A percentile compares a stretch with the other conserved stretches of the same genome.
Evolutionary conservation across 2,797 vertebrate genomes (phyloP).

Genomic region (Ambastaia sidthimunki): DNA sequence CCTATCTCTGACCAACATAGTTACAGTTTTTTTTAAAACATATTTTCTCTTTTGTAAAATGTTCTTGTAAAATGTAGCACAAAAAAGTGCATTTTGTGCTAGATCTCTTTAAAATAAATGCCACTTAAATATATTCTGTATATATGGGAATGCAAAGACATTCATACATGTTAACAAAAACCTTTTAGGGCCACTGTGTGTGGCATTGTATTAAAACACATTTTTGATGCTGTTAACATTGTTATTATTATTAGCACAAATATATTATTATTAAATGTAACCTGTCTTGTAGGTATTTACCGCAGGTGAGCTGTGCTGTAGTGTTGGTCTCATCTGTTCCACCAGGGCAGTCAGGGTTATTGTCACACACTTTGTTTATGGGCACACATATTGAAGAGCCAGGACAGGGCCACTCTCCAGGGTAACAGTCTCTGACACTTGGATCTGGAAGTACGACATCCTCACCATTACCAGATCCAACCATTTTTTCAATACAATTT

Average conservation of each 20-base stretch:
- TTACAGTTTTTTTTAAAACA: no score
- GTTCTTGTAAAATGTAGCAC: no score
- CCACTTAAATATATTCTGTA: no score
- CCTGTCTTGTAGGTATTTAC: constrained; percentile 62
- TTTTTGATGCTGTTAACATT: no score
- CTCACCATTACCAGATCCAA: not conserved
- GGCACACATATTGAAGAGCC: constrained; percentile 71
- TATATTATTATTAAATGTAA: not conserved
- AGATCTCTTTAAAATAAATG: no score
- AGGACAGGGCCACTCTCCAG: constrained; percentile 80
- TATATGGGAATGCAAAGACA: no score
- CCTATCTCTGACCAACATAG: no score
- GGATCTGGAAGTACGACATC: constrained; percentile 66
- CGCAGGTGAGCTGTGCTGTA: constrained; percentile 70
- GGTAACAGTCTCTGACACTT: constrained; percentile 75
- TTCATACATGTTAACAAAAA: no score
- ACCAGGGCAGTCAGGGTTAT: constrained; percentile 72
- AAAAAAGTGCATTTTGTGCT: no score
- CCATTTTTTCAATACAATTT: not conserved
- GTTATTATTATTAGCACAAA: no score
- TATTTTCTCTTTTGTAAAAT: not conserved
- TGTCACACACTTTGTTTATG: constrained; percentile 74
- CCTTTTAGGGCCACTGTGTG: no score
- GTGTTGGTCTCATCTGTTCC: constrained; percentile 77
- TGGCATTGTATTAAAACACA: no score